Base-by-base conservation (phyloP, 2,888 invertebrate genomes). In the Notocelia uddmanniana region DNA sequence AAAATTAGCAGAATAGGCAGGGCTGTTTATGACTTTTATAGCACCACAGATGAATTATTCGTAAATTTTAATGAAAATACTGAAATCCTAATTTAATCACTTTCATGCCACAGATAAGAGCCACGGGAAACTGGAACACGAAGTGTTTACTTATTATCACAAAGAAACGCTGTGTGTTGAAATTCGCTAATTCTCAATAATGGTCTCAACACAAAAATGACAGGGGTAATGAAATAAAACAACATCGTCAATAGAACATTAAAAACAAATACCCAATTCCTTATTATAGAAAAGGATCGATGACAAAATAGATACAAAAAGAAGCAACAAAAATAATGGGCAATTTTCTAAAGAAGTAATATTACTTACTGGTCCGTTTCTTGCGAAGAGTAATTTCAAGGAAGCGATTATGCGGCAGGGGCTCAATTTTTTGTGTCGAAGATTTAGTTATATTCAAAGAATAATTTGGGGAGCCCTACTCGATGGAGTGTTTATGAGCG, bases 251-350 rank as follows among this genome's bases (percentile, higher is more conserved):
- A 45, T 55, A 31, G 31, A 31, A 31, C 31, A 31, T 31, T 19
- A 57, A 48, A 48, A 67, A 60, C 26, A 60, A 60, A 68, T 41
- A 45, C 45, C 45, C 26, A 34, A 52, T 41, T 60, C 52, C 21
- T 48, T 18, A 52, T 68, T 48, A 37, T 52, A 37, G 52, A 52
- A 50, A 54, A 60, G 41, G 60, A 68, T 68, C 68, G 26, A 26
- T 54, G 52, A 6, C 59, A 54, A 37, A 37, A 52, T 26, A 26
- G 26, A 26, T 37, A 23, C 11, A 23, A 68, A 13, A 59, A 54
- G 26, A 26, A 34, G 54, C 41, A 52, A 60, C 52, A 54, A 68
- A 31, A 45, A 31, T 15, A 54, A 11, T 18, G 52, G 41, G 13
- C 15, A 54, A 54, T 31, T 54, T 68, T 41, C 15, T 60, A 19